Conservation (phyloP, 2,888 invertebrate genomes). For the Chymomyza procnemis region DNA sequence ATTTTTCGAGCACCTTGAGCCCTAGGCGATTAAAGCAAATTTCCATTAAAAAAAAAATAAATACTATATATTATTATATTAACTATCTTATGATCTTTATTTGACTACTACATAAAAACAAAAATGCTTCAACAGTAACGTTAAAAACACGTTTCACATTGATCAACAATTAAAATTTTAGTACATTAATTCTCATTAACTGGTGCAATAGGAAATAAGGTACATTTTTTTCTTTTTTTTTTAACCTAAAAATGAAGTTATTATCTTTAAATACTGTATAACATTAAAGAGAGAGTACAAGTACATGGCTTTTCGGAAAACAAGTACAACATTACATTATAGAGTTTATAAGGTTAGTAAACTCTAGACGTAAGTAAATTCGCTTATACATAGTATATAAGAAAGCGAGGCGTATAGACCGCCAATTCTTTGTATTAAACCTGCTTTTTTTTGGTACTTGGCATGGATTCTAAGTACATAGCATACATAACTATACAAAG, state of each 20-base stretch:
- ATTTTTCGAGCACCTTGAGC: too few species aligned
- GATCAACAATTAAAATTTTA: conserved; percentile 60
- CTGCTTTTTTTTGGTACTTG: background rate
- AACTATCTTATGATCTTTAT: conserved; percentile 56
- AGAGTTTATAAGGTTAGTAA: background rate
- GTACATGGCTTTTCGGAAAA: conserved; percentile 41
- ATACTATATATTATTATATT: background rate
- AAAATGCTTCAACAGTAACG: conserved; percentile 39
- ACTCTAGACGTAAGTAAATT: conserved; percentile 46
- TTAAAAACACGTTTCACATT: conserved; percentile 62
- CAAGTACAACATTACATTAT: background rate
- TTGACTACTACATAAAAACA: conserved; percentile 41
- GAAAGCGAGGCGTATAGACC: background rate
- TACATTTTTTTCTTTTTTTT: conserved; percentile 7
- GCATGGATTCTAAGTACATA: background rate
- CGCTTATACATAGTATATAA: conserved; percentile 36
- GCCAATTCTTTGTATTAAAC: background rate
- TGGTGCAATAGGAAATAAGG: conserved; percentile 41
- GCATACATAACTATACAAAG: background rate
- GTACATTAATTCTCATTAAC: conserved; percentile 10
- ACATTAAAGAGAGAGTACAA: conserved; percentile 69
- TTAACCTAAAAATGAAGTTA: background rate
- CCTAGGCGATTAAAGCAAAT: too few species aligned
- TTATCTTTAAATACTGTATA: conserved; percentile 51
- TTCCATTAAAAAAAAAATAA: background rate